Evolutionary conservation across 2,888 invertebrate species (phyloP).

Genomic region (Helleia helle): DNA sequence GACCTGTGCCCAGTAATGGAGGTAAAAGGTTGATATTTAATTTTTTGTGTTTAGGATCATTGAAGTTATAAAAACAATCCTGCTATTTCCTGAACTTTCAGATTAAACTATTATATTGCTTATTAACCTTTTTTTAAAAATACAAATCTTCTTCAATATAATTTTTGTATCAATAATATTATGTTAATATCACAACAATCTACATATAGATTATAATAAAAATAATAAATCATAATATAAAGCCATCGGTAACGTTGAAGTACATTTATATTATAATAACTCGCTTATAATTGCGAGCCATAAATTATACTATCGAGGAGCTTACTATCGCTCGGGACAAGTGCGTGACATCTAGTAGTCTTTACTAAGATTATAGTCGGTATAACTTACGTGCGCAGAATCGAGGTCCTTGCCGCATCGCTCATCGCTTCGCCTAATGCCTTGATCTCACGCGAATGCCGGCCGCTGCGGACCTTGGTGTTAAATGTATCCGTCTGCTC

Average conservation of each 20-base stretch:
- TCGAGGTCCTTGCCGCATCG: slow-evolving; percentile 32
- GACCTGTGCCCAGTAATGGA: no score
- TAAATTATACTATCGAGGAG: slow-evolving; percentile 22
- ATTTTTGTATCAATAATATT: no score
- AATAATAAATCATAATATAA: slow-evolving; percentile 12
- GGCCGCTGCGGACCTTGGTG: slow-evolving; percentile 45
- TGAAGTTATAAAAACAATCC: no score
- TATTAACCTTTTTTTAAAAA: no score
- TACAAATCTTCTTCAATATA: no score
- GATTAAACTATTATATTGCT: no score
- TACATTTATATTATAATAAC: slow-evolving; percentile 19
- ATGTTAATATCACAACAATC: no score
- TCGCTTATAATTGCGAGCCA: slow-evolving; percentile 19
- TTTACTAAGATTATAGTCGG: slow-evolving; percentile 37
- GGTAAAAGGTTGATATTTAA: no score
- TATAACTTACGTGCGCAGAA: slow-evolving; percentile 39
- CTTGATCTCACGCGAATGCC: slow-evolving; percentile 28
- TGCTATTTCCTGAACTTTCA: no score
- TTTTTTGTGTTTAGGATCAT: no score
- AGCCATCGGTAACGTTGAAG: slow-evolving; percentile 11
- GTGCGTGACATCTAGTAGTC: slow-evolving; percentile 57
- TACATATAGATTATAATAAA: no score
- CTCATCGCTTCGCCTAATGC: slow-evolving; percentile 37
- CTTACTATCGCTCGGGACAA: slow-evolving; percentile 27
- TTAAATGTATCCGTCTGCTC: slow-evolving; percentile 67